Evolutionary conservation across 2,888 invertebrate genomes (phyloP).

Genomic region (Protonemura montana): DNA sequence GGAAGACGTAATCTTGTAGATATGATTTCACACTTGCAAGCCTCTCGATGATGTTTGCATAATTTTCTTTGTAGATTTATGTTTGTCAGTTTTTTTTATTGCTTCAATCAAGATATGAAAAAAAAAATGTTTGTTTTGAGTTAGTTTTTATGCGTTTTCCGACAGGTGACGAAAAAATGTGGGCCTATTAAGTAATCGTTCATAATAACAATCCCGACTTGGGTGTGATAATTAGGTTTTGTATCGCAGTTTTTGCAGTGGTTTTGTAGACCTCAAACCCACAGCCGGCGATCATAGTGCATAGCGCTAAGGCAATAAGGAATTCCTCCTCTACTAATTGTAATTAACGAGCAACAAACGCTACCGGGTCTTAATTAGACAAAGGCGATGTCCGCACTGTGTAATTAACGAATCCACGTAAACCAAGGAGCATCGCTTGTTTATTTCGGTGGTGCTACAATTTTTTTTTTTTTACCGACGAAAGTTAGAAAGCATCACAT

Average conservation of each 20-base stretch:
- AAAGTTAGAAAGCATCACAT: constrained; percentile 37
- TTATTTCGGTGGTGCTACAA: background rate
- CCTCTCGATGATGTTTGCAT: background rate
- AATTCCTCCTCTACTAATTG: background rate
- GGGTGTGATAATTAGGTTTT: background rate
- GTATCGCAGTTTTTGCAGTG: background rate
- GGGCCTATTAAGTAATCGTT: background rate
- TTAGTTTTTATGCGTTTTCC: background rate
- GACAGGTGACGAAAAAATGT: background rate
- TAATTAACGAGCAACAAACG: constrained; percentile 7
- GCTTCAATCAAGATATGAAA: background rate
- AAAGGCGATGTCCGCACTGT: background rate
- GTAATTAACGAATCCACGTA: constrained; percentile 21
- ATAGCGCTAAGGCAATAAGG: background rate
- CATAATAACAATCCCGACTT: background rate
- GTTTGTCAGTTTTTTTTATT: background rate
- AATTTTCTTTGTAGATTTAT: background rate
- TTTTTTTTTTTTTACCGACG: background rate
- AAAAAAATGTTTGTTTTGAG: background rate
- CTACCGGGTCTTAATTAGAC: constrained; percentile 23
- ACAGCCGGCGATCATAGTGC: background rate
- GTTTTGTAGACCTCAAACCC: background rate
- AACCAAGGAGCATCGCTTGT: constrained; percentile 13
- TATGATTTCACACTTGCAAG: background rate
- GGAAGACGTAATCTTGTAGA: too few species aligned